phyloP scores from a whole-genome alignment of 2,797 vertebrate genomes.

The Sebastolobus alascanus region DNA sequence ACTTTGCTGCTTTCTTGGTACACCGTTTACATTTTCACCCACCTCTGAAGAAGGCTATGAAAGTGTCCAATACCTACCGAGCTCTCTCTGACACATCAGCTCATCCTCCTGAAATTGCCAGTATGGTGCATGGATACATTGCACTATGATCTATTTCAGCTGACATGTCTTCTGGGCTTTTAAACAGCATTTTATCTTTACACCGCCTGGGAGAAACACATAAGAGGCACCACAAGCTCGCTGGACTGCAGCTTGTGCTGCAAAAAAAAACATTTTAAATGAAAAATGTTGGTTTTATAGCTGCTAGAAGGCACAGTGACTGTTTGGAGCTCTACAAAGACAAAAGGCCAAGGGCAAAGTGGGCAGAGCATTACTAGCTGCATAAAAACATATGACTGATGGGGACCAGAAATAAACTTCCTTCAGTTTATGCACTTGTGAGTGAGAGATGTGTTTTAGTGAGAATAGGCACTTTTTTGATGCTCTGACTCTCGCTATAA shows the following conservation, averaged over 20 bases:
- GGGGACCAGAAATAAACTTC: conserved; percentile 2
- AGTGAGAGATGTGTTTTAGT: not conserved
- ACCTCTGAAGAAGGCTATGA: not conserved
- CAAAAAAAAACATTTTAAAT: conserved; percentile 23
- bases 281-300: conserved; percentile 41
- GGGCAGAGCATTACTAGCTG: conserved; percentile 21
- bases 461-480: conserved; percentile 4
- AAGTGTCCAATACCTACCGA: conserved; percentile 12
- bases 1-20: not conserved
- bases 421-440: conserved; percentile 10
- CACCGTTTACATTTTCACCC: conserved; percentile 1
- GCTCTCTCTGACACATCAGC: conserved; percentile 12
- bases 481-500: not conserved
- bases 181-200: conserved; percentile 48
- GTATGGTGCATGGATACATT: conserved; percentile 30
- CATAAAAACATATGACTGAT: conserved; percentile 30
- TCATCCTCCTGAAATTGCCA: conserved; percentile 46
- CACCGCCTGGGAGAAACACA: conserved; percentile 26
- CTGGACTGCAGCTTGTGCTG: conserved; percentile 1
- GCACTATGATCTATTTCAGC: conserved; percentile 38
- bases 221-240: conserved; percentile 14
- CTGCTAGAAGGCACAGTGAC: conserved; percentile 7
- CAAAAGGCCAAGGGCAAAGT: conserved; percentile 33
- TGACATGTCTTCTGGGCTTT: conserved; percentile 46
- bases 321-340: conserved; percentile 27